Evolutionary conservation across 30 jellyfish, hydroid and myxozoan species (phyloP).

Genomic region (Calvadosia cruxmelitensis): DNA sequence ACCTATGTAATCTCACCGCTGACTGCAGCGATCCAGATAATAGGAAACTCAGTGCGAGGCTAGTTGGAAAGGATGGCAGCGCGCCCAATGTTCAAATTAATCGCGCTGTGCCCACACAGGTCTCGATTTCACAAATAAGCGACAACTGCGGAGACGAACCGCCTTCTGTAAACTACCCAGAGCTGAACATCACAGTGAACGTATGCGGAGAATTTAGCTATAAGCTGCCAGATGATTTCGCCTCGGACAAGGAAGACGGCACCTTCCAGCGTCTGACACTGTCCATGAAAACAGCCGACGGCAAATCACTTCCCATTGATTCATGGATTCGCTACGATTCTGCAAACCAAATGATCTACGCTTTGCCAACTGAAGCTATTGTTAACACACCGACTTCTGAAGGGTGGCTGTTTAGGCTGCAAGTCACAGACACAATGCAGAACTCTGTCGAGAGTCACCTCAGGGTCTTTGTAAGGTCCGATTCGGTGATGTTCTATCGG

Average conservation of each 20-base stretch:
- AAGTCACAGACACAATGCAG: conserved; percentile 40
- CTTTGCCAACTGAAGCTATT: conserved; percentile 44
- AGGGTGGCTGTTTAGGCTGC: conserved; percentile 20
- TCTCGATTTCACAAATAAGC: neutral
- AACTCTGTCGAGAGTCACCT: conserved; percentile 31
- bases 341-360: conserved; percentile 34
- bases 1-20: neutral
- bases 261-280: conserved; percentile 10
- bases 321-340: conserved; percentile 76
- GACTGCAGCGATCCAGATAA: neutral
- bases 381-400: conserved; percentile 2
- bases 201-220: conserved; percentile 56
- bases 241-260: conserved; percentile 9
- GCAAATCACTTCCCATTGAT: conserved; percentile 32
- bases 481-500: conserved; percentile 9
- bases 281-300: conserved; percentile 23
- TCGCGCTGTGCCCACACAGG: neutral
- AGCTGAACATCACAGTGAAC: conserved; percentile 20
- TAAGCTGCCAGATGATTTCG: conserved; percentile 34
- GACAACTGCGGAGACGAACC: neutral
- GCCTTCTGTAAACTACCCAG: neutral
- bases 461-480: conserved; percentile 11
- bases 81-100: neutral
- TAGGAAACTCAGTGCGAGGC: neutral
- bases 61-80: neutral